phyloP scores from a whole-genome alignment of 2,113 vertebrate species.

The Micromys minutus region DNA sequence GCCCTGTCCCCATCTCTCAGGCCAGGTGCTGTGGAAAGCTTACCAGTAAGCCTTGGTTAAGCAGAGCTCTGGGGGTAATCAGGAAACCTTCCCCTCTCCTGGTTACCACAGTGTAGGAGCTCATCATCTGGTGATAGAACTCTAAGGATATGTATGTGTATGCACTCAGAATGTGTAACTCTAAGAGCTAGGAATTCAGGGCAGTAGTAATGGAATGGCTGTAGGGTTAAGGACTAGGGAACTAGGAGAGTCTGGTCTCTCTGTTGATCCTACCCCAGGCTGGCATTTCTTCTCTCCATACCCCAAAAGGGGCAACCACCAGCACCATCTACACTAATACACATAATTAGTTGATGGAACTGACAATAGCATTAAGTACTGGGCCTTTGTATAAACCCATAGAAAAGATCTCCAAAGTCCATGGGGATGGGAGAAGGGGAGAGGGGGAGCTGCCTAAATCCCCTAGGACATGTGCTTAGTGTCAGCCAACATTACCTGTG shows the following conservation, averaged over 20 bases:
- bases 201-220: background rate
- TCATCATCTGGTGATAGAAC: slow-evolving; percentile 14
- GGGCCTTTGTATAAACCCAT: background rate
- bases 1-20: background rate
- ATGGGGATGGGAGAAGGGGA: too few relatives aligned
- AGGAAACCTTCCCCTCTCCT: slow-evolving; percentile 10
- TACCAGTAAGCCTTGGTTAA: background rate
- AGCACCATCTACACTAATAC: background rate
- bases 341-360: background rate
- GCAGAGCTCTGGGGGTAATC: background rate
- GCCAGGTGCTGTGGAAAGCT: background rate
- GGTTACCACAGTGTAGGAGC: background rate
- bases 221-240: too few relatives aligned
- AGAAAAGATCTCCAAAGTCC: background rate
- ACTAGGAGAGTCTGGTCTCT: background rate
- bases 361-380: background rate
- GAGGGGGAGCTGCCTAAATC: background rate
- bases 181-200: background rate
- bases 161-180: background rate
- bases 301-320: background rate
- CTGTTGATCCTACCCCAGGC: background rate
- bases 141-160: background rate
- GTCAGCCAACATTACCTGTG: background rate
- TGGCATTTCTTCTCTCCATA: background rate
- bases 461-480: background rate